A percentile compares a stretch with the other conserved stretches of the same genome.
Conservation (phyloP, 2,888 invertebrate genomes). For the Drosophila tripunctata region DNA sequence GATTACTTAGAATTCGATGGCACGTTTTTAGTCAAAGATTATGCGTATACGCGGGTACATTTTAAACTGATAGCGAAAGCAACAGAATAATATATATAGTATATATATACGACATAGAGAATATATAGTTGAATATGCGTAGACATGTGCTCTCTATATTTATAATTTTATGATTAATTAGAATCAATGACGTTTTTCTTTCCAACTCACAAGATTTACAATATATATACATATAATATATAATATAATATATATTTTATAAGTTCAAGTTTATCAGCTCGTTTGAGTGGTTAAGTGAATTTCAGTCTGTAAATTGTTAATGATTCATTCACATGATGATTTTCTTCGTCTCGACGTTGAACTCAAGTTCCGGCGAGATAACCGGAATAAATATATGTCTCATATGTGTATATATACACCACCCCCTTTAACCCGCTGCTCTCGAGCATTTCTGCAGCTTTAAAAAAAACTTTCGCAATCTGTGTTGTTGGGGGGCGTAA, state of each 20-base stretch:
- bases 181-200: conserved; percentile 3
- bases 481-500: conserved; percentile 28
- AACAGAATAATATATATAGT: not conserved
- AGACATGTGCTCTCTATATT: not conserved
- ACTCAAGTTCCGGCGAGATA: conserved; percentile 47
- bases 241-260: not conserved
- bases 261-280: conserved; percentile 26
- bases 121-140: no score
- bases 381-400: conserved; percentile 9
- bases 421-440: no score
- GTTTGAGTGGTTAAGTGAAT: not conserved
- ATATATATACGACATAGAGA: not conserved
- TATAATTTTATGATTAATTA: conserved; percentile 24
- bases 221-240: not conserved
- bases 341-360: conserved; percentile 2
- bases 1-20: not conserved
- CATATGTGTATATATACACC: no score
- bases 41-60: not conserved
- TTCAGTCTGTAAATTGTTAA: no score
- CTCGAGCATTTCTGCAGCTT: no score
- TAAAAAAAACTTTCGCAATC: not conserved
- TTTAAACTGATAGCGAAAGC: no score
- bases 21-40: not conserved
- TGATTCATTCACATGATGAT: conserved; percentile 32
- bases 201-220: conserved; percentile 1